A percentile compares a stretch with the other conserved stretches of the same genome.
These are phyloP conservation scores for Zosterops japonicus DNA, from an alignment of 2,113 vertebrate genomes.

Conservation along the genomic window DNA sequence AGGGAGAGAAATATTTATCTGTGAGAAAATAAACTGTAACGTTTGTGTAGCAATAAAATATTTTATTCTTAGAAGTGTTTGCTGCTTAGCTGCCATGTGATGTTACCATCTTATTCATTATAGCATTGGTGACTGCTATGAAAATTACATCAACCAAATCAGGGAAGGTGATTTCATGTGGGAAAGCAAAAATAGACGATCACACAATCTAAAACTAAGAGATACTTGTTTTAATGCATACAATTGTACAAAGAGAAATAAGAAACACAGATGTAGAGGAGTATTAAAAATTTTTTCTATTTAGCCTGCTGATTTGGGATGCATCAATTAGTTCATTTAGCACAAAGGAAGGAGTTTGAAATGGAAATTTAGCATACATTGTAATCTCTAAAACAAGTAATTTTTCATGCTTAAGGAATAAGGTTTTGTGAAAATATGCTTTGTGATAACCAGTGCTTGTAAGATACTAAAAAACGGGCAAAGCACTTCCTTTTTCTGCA, in stretches of 20 bases:
- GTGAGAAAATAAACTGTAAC: not conserved
- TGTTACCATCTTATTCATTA: not conserved
- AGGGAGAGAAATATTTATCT: not conserved
- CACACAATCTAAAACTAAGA: not conserved
- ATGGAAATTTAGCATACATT: not conserved
- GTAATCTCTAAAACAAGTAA: not conserved
- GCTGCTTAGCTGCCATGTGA: not conserved
- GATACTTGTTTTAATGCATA: not conserved
- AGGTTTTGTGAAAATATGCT: accelerated
- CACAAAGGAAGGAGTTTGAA: not conserved
- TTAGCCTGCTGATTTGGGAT: not conserved
- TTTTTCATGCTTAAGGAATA: not conserved
- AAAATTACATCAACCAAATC: not conserved
- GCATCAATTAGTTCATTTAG: not conserved
- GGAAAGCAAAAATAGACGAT: not conserved
- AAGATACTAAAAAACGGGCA: not conserved
- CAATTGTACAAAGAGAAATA: not conserved
- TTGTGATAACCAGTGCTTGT: not conserved
- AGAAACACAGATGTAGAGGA: not conserved
- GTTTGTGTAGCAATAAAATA: not conserved
- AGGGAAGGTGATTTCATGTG: not conserved
- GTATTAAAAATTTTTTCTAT: not conserved
- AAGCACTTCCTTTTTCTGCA: not conserved
- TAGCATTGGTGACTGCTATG: not conserved
- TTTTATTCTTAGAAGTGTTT: not conserved